Percentiles rank a stretch among this genome's conserved stretches.
phyloP scores from a whole-genome alignment of 2,888 invertebrate genomes.

The Acleris cristana region DNA sequence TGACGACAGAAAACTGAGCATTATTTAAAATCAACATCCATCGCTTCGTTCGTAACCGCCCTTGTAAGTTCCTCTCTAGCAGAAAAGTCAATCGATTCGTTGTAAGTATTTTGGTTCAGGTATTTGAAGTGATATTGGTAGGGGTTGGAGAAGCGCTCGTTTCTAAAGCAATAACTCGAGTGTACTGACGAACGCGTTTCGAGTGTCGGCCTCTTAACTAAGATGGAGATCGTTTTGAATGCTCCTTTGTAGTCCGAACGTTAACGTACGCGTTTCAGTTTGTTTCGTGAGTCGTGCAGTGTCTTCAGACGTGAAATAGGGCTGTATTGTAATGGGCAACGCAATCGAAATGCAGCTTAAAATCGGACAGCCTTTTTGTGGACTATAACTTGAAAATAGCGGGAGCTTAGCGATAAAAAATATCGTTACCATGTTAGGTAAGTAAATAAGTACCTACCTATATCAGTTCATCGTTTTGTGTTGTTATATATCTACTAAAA shows the following conservation, averaged over 20 bases:
- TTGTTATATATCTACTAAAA: no score
- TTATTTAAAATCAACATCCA: slow-evolving; percentile 36
- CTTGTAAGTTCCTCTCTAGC: not conserved
- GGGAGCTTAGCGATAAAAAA: no score
- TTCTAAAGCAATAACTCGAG: slow-evolving; percentile 71
- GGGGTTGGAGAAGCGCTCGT: slow-evolving; percentile 60
- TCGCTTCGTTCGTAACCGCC: slow-evolving; percentile 31
- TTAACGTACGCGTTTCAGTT: slow-evolving; percentile 53
- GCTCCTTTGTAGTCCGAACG: slow-evolving; percentile 61
- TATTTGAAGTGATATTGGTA: slow-evolving; percentile 40
- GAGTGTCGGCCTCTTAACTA: slow-evolving; percentile 70
- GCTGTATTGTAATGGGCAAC: slow-evolving; percentile 4
- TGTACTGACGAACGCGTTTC: slow-evolving; percentile 74
- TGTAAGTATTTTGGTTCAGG: not conserved
- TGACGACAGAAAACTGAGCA: slow-evolving; percentile 49
- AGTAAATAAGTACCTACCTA: no score
- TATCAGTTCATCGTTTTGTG: no score
- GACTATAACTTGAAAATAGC: not conserved
- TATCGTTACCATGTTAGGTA: no score
- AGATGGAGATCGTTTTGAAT: slow-evolving; percentile 68
- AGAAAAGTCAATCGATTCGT: slow-evolving; percentile 38
- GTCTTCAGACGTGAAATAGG: slow-evolving; percentile 9
- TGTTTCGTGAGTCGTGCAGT: slow-evolving; percentile 29
- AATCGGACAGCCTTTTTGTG: not conserved
- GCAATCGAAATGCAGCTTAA: not conserved